A percentile compares a stretch with the other conserved stretches of the same genome.
Conservation (phyloP, 2,797 vertebrate genomes). For the Peromyscus eremicus region DNA sequence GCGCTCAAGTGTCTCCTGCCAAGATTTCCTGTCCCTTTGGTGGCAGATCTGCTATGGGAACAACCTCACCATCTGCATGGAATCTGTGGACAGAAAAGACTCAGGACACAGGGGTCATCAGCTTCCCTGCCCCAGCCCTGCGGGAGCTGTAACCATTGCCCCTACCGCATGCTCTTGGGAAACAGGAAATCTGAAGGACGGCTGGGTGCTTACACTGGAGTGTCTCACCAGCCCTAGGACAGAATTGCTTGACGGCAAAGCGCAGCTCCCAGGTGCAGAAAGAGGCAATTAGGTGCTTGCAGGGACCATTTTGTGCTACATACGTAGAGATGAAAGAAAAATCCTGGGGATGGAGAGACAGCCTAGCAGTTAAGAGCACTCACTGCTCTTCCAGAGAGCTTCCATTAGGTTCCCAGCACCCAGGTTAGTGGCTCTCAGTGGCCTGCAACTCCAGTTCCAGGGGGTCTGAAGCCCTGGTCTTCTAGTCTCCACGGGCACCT, state of each 20-base stretch:
- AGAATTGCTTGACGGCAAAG: not conserved
- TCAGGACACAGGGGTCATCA: not conserved
- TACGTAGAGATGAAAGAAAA: not conserved
- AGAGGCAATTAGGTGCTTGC: not conserved
- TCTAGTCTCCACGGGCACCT: not conserved
- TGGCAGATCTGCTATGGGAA: constrained; percentile 47
- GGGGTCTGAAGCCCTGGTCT: not conserved
- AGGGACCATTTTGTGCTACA: not conserved
- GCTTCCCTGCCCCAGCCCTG: not conserved
- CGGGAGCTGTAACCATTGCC: not conserved
- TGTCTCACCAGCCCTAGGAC: not conserved
- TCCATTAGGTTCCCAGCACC: not conserved
- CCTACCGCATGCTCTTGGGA: constrained; percentile 14
- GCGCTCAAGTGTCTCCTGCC: not conserved
- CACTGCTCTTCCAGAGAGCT: not conserved
- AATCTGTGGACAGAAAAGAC: constrained; percentile 5
- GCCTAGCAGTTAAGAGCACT: not conserved
- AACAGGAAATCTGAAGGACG: constrained; percentile 48
- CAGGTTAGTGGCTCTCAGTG: not conserved
- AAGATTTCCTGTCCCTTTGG: constrained; percentile 35
- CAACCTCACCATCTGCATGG: not conserved
- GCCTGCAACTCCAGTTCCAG: not conserved
- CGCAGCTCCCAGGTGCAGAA: not conserved
- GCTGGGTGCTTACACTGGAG: not conserved
- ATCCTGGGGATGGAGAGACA: not conserved